Percentiles rank a stretch among this genome's conserved stretches.
These are phyloP conservation scores for Limnothrissa miodon DNA, from an alignment of 2,113 vertebrate genomes.

Conservation along the genomic window DNA sequence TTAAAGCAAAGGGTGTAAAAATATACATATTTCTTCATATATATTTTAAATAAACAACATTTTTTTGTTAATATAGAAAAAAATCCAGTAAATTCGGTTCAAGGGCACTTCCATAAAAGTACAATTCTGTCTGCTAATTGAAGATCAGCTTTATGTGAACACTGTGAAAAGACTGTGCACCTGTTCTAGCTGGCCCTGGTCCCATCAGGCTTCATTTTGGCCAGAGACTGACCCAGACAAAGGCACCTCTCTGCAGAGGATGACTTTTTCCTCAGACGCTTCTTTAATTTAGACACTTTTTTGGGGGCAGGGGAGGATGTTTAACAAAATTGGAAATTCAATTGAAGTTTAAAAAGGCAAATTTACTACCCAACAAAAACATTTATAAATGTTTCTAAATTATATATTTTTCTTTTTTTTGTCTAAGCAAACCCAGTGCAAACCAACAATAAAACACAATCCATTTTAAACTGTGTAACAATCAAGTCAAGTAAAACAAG, in stretches of 20 bases:
- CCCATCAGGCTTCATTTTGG: neutral
- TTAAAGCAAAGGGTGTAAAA: neutral
- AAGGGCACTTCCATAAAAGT: slow-evolving; percentile 41
- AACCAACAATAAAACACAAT: neutral
- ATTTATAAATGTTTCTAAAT: neutral
- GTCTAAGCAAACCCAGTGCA: slow-evolving; percentile 12
- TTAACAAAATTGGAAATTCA: neutral
- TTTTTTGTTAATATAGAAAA: neutral
- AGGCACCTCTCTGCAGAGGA: neutral
- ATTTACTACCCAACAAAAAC: neutral
- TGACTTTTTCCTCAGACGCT: neutral
- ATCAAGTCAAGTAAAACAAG: neutral
- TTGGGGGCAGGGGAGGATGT: neutral
- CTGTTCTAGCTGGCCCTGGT: neutral
- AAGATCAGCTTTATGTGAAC: neutral
- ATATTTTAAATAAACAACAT: neutral
- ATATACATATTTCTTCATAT: neutral
- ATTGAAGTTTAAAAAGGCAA: neutral
- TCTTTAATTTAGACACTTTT: neutral
- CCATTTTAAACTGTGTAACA: neutral
- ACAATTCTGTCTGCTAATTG: slow-evolving; percentile 22
- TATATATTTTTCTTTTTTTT: neutral
- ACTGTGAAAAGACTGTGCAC: neutral
- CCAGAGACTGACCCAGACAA: neutral
- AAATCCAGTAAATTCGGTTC: neutral